Percentiles rank a stretch among this genome's conserved stretches.
Conservation (phyloP, 2,888 invertebrate species). For the Standfussiana lucernea region DNA sequence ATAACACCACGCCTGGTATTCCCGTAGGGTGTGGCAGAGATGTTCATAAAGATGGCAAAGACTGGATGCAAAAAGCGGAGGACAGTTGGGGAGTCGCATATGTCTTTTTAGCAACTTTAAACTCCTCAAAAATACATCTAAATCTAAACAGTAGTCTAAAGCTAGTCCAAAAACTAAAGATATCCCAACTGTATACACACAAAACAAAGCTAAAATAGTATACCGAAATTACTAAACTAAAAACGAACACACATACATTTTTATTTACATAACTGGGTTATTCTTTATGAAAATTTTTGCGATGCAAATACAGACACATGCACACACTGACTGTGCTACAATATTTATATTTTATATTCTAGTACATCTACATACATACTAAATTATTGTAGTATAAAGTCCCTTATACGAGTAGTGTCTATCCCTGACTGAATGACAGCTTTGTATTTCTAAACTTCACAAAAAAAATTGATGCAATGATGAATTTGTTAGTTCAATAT, state of each 20-base stretch:
- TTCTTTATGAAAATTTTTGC: slow-evolving; percentile 12
- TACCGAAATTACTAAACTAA: neutral
- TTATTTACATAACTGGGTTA: neutral
- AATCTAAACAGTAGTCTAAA: neutral
- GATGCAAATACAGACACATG: slow-evolving; percentile 10
- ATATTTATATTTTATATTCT: neutral
- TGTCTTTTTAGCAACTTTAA: neutral
- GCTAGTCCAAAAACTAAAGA: neutral
- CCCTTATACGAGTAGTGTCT: neutral
- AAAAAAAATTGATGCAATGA: too few species aligned
- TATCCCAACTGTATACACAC: neutral
- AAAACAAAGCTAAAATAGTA: neutral
- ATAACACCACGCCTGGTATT: neutral
- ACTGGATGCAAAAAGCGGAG: too few species aligned
- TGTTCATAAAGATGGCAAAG: too few species aligned
- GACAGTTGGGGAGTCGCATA: neutral
- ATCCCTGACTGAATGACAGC: neutral
- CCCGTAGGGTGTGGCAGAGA: neutral
- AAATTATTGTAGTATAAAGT: neutral
- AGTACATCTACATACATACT: neutral
- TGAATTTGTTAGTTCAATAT: neutral
- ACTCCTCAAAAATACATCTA: neutral
- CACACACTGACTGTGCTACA: neutral
- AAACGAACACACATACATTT: neutral
- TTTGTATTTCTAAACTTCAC: neutral